A percentile compares a stretch with the other conserved stretches of the same genome.
Conservation (phyloP, 2,888 invertebrate genomes). For the Pediacus dermestoides region DNA sequence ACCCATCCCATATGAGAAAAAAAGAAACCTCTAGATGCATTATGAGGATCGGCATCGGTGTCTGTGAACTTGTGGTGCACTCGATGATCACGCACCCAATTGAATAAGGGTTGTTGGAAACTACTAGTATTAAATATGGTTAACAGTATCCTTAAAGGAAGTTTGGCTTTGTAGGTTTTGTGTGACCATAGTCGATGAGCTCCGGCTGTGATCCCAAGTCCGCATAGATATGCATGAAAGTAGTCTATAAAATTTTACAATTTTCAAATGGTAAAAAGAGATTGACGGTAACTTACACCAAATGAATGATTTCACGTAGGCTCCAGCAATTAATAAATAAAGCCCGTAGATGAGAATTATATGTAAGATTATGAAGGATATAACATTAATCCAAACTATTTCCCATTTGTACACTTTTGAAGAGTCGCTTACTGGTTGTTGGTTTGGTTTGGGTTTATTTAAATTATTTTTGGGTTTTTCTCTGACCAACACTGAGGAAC, state of each 20-base stretch:
- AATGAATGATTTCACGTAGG: slow-evolving; percentile 49
- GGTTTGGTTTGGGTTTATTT: no score
- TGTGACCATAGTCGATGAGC: slow-evolving; percentile 94
- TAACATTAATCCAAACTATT: slow-evolving; percentile 77
- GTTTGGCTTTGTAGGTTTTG: slow-evolving; percentile 73
- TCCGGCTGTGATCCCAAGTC: slow-evolving; percentile 73
- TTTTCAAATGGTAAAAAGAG: no score
- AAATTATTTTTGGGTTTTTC: no score
- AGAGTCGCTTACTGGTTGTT: no score
- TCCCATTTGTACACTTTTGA: slow-evolving; percentile 58
- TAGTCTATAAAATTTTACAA: slow-evolving; percentile 23
- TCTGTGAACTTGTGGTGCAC: slow-evolving; percentile 89
- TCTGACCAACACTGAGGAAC: no score
- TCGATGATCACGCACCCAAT: slow-evolving; percentile 80
- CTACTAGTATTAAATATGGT: slow-evolving; percentile 80
- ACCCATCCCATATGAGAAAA: slow-evolving; percentile 96
- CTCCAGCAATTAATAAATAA: slow-evolving; percentile 52
- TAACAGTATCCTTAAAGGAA: slow-evolving; percentile 79
- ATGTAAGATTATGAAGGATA: slow-evolving; percentile 71
- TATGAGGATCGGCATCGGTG: slow-evolving; percentile 88
- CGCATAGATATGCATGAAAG: slow-evolving; percentile 22
- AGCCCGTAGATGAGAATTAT: slow-evolving; percentile 61
- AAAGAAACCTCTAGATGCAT: slow-evolving; percentile 81
- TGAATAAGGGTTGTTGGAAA: slow-evolving; percentile 84
- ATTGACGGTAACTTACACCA: slow-evolving; percentile 65